phyloP scores from a whole-genome alignment of 2,113 vertebrate species.

The Tragelaphus scriptus region DNA sequence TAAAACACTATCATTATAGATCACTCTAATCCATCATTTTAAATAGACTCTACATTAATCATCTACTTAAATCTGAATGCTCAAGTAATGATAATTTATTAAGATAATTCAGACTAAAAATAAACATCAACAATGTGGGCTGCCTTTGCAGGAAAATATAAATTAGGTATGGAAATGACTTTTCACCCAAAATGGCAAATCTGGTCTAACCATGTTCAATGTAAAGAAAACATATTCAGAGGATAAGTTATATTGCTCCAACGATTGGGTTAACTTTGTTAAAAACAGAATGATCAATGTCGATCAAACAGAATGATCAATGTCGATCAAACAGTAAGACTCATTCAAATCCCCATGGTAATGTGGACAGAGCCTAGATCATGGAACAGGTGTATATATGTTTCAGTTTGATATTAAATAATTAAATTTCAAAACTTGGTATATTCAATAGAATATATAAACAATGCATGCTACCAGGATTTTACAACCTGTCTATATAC shows the following conservation, averaged over 20 bases:
- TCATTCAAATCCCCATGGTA: neutral
- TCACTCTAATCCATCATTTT: constrained; percentile 59
- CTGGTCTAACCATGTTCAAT: neutral
- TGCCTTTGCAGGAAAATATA: neutral
- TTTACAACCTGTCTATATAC: neutral
- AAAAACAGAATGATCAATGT: neutral
- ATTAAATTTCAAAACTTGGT: neutral
- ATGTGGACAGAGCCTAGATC: neutral
- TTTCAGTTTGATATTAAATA: neutral
- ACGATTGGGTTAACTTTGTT: neutral
- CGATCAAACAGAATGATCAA: neutral
- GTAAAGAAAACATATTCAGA: neutral
- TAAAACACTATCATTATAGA: constrained; percentile 55
- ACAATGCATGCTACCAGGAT: neutral
- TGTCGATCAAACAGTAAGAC: neutral
- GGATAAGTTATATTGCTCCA: neutral
- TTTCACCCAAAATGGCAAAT: neutral
- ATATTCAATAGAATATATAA: neutral
- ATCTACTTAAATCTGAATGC: constrained; percentile 45
- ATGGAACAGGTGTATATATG: neutral
- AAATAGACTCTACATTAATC: constrained; percentile 52
- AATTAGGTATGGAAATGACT: neutral
- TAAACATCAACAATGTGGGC: constrained; percentile 13
- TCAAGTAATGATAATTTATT: constrained; percentile 55
- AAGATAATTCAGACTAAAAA: constrained; percentile 23